Base-by-base conservation (phyloP, 2,113 vertebrate species). In the Upupa epops region DNA sequence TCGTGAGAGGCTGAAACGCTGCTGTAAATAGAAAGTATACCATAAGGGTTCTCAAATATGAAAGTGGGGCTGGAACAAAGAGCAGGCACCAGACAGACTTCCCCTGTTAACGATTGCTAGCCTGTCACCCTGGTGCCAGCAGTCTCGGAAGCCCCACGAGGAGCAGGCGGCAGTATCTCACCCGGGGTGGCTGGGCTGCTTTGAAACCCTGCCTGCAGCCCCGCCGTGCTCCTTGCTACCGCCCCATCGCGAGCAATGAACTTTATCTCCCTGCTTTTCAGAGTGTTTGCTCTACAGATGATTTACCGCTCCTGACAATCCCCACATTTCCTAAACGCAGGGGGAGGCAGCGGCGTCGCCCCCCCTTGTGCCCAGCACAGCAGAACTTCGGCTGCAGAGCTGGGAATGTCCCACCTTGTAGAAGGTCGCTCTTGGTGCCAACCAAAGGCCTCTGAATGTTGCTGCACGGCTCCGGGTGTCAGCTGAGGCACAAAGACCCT, bases 61-160 rank as follows among this genome's bases (percentile, higher is more conserved):
- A 97, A 96, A 96, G 96, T 94, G 90, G 93, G 84, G 72, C 83
- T 97, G 94, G 93, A 96, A 97, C 96, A 97, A 97, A 97, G 95
- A 95, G 92, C 94, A 97, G 96, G 95, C 92, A 97, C 75, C 96
- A 95, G 97, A 96, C 96, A 97, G 95, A 96, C 96, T 96, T 97
- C 96, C 96, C 96, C 92, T 96, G 97, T 97, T 97, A 97, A 96
- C 93, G 96, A 97, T 95, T 97, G 97, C 94, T 14, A 82, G 55
- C 21, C 21, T 97, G 97, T 97, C 96, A 94, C 94, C 83, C 93
- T 96, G 96, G 95, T 97, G 97, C 97, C 97, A 97, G 96, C 94
- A 94, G 97, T 97, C 97, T 97, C 97, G 92, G 95, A 75, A 95
- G 91, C 77, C 89, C 96, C 24, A 73, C 79, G 83, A 37, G 91